Evolutionary conservation across 92 coral and sea anemone species (phyloP).

Genomic region (Actinernus sp.): DNA sequence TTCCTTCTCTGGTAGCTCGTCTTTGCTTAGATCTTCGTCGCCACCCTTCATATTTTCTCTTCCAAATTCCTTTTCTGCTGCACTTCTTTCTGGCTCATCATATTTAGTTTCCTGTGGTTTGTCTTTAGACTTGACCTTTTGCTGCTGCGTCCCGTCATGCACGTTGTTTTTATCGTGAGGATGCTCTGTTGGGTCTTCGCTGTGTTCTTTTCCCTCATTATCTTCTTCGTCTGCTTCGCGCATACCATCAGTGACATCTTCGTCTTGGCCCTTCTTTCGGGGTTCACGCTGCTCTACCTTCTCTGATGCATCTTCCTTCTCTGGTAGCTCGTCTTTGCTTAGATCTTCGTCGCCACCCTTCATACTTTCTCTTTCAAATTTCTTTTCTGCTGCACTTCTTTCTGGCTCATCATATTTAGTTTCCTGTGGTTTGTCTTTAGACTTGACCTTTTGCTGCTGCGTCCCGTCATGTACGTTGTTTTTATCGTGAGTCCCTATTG

Average conservation of each 20-base stretch:
- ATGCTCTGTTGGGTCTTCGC: neutral
- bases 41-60: neutral
- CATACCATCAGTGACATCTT: neutral
- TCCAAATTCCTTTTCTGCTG: constrained; percentile 16
- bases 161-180: neutral
- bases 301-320: neutral
- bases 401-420: neutral
- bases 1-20: neutral
- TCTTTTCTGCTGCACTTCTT: constrained; percentile 8
- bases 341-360: neutral
- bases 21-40: neutral
- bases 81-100: neutral
- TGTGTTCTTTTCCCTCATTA: neutral
- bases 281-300: neutral
- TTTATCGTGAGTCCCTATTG: too few species aligned
- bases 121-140: neutral
- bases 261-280: neutral
- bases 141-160: neutral
- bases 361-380: neutral
- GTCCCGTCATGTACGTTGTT: neutral
- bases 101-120: neutral
- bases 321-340: constrained; percentile 1
- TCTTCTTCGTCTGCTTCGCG: neutral
- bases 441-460: neutral
- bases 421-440: neutral